Evolutionary conservation across 2,113 vertebrate genomes (phyloP).

Genomic region (Sapayoa aenigma): DNA sequence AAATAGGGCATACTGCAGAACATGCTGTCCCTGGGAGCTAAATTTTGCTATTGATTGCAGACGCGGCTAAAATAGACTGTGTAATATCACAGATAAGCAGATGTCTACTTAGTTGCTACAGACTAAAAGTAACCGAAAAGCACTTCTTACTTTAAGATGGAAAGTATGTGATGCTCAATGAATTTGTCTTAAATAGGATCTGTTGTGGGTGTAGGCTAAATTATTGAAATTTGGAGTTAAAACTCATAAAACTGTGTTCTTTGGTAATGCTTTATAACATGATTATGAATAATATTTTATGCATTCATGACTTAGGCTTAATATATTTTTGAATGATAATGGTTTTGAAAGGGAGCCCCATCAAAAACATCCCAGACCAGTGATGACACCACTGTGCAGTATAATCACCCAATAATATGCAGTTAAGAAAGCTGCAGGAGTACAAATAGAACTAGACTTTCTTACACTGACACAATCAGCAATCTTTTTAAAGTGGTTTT

Average conservation of each 20-base stretch:
- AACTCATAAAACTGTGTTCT: neutral
- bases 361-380: neutral
- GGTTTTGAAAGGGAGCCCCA: neutral
- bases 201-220: neutral
- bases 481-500: neutral
- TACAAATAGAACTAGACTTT: neutral
- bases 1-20: neutral
- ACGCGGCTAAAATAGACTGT: neutral
- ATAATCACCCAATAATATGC: neutral
- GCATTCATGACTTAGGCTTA: neutral
- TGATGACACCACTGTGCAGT: neutral
- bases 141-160: neutral
- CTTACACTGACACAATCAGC: neutral
- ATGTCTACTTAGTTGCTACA: neutral
- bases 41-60: neutral
- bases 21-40: neutral
- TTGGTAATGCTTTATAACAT: neutral
- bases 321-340: neutral
- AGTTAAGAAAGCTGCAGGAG: neutral
- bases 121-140: neutral
- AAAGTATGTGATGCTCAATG: neutral
- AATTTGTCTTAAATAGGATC: neutral
- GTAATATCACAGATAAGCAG: neutral
- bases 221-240: neutral
- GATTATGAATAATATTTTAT: neutral